Base-by-base conservation (phyloP, 2,888 invertebrate species). In the Drosophila prolongata region DNA sequence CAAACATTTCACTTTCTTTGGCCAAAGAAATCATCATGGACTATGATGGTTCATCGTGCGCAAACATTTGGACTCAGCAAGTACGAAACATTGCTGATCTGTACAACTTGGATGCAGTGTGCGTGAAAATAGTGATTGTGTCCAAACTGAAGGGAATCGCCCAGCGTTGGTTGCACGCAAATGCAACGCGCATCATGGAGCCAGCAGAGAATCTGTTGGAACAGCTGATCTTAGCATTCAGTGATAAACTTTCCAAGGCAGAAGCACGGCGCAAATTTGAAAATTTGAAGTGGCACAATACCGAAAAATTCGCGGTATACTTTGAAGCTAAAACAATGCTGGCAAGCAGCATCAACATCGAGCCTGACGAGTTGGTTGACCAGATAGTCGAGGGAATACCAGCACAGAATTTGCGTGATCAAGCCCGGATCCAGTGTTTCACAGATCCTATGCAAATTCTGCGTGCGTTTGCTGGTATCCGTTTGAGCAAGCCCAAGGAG, bases 161-260 rank as follows among this genome's bases (percentile, higher is more conserved):
- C 16, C 42, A 42, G 6, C 14, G 14, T 9, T 42, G 16, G 16
- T 9, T 42, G 42, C 42, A 35, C 35, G 8, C 35, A 9, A 9
- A 42, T 42, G 8, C 14, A 14, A 44, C 6, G 24, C 24, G 16
- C 16, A 16, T 24, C 6, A 24, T 24, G 44, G 42, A 42, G 16
- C 42, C 42, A 16, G 16, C 42, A 42, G 42, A 42, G n/a, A 38
- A 38, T n/a, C 38, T 38, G 6, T 38, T 38, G 38, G n/a, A 38
- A n/a, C 38, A 6, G 6, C n/a, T 38, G n/a, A 38, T 38, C 1
- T 10, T 42, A 42, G 42, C 42, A 16, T 42, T 42, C 16, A 10
- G 42, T 3, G 42, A 42, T 42, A 42, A 14, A 16, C 16, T 42
- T 42, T 42, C 42, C 0, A 16, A 42, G 4, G 42, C 16, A 42